phyloP scores from a whole-genome alignment of 2,797 vertebrate species.

The Mormyrops attenuatus region DNA sequence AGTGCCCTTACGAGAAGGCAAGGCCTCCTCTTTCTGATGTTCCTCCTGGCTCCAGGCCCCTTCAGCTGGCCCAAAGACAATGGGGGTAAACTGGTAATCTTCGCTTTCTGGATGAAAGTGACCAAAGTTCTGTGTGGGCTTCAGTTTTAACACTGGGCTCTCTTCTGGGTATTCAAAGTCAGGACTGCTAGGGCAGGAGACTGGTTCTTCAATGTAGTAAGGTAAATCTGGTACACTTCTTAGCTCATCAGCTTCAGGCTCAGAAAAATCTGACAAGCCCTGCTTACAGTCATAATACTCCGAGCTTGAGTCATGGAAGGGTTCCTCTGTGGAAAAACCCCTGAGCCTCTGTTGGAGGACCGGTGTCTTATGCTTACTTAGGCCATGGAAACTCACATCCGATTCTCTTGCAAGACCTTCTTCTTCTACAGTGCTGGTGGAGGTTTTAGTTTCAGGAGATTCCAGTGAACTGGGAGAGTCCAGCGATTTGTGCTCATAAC shows the following conservation, averaged over 20 bases:
- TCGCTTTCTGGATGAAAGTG: slow-evolving; percentile 55
- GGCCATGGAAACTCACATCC: slow-evolving; percentile 22
- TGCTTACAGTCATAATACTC: slow-evolving; percentile 66
- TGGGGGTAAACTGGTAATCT: slow-evolving; percentile 56
- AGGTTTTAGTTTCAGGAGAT: neutral
- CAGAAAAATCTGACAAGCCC: slow-evolving; percentile 53
- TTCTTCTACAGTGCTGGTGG: neutral
- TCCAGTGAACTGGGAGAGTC: neutral
- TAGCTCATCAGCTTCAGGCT: slow-evolving; percentile 40
- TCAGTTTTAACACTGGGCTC: slow-evolving; percentile 22
- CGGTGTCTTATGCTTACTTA: slow-evolving; percentile 28
- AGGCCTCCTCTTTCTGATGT: slow-evolving; percentile 30
- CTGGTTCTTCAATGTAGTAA: slow-evolving; percentile 52
- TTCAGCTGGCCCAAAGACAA: slow-evolving; percentile 65
- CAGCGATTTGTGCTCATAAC: neutral
- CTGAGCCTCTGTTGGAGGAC: neutral
- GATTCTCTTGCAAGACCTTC: neutral
- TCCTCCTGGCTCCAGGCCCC: slow-evolving; percentile 34
- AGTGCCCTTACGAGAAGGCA: slow-evolving; percentile 47
- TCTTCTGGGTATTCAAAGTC: slow-evolving; percentile 32
- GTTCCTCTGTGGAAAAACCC: neutral
- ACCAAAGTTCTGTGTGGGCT: slow-evolving; percentile 39
- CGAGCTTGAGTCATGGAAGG: neutral
- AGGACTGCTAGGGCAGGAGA: slow-evolving; percentile 44
- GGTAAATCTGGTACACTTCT: slow-evolving; percentile 22